Conservation (phyloP, 2,113 vertebrate species). For the Cyprinodon tularosa region DNA sequence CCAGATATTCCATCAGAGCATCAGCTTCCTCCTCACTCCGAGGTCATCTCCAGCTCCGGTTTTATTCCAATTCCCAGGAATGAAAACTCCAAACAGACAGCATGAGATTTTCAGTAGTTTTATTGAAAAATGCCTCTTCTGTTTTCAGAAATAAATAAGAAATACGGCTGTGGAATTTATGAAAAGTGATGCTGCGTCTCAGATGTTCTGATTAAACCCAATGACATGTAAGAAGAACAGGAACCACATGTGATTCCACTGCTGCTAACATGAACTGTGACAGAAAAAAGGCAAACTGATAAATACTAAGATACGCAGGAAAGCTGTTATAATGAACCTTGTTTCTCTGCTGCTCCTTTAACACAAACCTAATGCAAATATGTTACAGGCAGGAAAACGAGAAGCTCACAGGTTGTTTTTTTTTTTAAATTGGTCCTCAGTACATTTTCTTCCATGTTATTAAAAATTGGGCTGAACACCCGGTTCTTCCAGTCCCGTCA, state of each 20-base stretch:
- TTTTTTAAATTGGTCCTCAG: background rate
- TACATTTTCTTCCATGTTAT: slow-evolving; percentile 19
- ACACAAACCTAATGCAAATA: slow-evolving; percentile 69
- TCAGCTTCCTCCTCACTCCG: no score
- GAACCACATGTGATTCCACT: slow-evolving; percentile 97
- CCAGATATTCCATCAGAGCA: no score
- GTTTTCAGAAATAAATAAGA: slow-evolving; percentile 99
- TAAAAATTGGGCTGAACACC: background rate
- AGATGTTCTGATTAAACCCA: background rate
- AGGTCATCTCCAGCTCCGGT: no score
- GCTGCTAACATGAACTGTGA: slow-evolving; percentile 90
- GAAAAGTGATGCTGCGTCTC: background rate
- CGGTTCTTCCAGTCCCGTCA: slow-evolving; percentile 11
- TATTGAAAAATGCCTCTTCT: slow-evolving; percentile 99
- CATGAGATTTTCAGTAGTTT: slow-evolving; percentile 98
- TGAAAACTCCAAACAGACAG: background rate
- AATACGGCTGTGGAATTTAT: slow-evolving; percentile 97
- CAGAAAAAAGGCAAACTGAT: slow-evolving; percentile 86
- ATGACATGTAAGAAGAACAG: slow-evolving; percentile 67
- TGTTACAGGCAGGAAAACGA: slow-evolving; percentile 73
- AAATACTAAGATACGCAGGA: slow-evolving; percentile 85
- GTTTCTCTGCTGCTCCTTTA: slow-evolving; percentile 14
- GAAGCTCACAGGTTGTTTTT: slow-evolving; percentile 51
- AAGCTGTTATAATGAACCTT: slow-evolving; percentile 81
- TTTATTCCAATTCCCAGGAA: background rate